Evolutionary conservation across 2,797 vertebrate genomes (phyloP).

Genomic region (Falco naumanni): DNA sequence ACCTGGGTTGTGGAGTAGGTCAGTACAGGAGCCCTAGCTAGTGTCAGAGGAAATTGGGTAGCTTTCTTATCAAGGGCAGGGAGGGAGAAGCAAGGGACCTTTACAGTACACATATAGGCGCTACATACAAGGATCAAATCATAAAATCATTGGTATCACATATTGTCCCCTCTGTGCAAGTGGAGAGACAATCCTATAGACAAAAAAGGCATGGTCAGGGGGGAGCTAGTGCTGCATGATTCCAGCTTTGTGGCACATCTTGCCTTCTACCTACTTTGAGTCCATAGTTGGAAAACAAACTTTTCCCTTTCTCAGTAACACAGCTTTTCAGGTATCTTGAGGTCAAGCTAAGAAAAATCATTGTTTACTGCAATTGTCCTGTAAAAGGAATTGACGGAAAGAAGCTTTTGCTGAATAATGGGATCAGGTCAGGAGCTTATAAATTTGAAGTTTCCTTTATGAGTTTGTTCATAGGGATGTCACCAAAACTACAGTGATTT

Average conservation of each 20-base stretch:
- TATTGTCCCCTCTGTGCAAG: not conserved
- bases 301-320: not conserved
- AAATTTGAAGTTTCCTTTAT: not conserved
- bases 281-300: not conserved
- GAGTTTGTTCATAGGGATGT: not conserved
- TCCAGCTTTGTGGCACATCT: not conserved
- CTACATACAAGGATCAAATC: not conserved
- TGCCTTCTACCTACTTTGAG: not conserved
- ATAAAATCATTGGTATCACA: not conserved
- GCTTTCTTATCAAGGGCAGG: not conserved
- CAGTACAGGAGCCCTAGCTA: not conserved
- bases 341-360: not conserved
- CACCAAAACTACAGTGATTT: not conserved
- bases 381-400: not conserved
- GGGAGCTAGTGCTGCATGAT: not conserved
- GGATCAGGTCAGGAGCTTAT: not conserved
- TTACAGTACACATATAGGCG: not conserved
- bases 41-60: not conserved
- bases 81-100: fast-evolving
- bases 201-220: not conserved
- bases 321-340: not conserved
- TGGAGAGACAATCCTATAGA: not conserved
- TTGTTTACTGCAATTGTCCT: not conserved
- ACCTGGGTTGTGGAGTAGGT: not conserved
- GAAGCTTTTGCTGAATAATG: not conserved